Conservation (phyloP, 1,140 invertebrate species). For the Solenopsis fugax region DNA sequence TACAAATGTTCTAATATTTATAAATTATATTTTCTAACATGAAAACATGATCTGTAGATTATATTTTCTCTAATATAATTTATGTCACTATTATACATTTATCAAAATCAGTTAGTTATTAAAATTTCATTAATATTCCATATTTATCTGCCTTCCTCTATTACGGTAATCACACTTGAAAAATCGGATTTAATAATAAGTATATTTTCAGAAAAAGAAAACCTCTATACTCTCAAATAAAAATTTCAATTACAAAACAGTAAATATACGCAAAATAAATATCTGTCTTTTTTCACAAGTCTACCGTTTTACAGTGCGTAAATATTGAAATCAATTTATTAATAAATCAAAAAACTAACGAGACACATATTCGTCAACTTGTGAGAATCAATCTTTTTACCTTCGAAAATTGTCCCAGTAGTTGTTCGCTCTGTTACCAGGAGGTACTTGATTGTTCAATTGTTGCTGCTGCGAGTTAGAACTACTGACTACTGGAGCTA, state of each 20-base stretch:
- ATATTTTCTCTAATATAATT: too few relatives aligned
- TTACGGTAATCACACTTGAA: slow-evolving; percentile 14
- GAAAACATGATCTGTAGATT: too few relatives aligned
- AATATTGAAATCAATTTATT: slow-evolving; percentile 27
- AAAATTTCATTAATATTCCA: slow-evolving; percentile 22
- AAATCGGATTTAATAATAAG: slow-evolving; percentile 9
- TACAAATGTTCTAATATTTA: slow-evolving; percentile 9
- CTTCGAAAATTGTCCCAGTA: slow-evolving; percentile 97
- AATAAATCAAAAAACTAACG: slow-evolving; percentile 11
- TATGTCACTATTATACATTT: neutral
- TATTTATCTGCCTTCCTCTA: neutral
- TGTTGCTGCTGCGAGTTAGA: slow-evolving; percentile 83
- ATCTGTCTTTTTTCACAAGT: slow-evolving; percentile 40
- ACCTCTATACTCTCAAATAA: neutral
- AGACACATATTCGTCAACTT: slow-evolving; percentile 4
- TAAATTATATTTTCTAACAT: too few relatives aligned
- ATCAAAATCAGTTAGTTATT: neutral
- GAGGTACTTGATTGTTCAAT: slow-evolving; percentile 95
- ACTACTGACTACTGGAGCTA: slow-evolving; percentile 58
- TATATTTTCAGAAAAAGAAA: neutral
- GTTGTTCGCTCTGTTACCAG: slow-evolving; percentile 95
- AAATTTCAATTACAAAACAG: slow-evolving; percentile 34
- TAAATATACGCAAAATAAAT: slow-evolving; percentile 41
- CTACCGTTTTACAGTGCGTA: slow-evolving; percentile 16
- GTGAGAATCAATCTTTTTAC: slow-evolving; percentile 86